Evolutionary conservation across 2,888 invertebrate genomes (phyloP).

Genomic region (Minunthozetes semirufus): DNA sequence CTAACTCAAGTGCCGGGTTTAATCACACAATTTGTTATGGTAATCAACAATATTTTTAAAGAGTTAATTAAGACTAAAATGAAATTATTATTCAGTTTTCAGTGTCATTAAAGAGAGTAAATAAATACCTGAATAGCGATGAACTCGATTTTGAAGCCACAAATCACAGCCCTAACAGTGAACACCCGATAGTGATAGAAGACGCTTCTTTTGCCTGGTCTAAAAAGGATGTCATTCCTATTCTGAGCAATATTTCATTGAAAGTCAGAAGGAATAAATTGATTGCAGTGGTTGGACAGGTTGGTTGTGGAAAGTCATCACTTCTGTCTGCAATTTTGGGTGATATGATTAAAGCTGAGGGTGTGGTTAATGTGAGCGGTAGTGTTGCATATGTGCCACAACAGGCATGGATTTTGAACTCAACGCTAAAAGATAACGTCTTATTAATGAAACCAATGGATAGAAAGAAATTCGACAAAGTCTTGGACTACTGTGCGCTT

Average conservation of each 20-base stretch:
- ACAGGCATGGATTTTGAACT: constrained; percentile 45
- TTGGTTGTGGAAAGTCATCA: constrained; percentile 43
- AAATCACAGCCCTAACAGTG: constrained; percentile 22
- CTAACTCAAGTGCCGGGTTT: constrained; percentile 38
- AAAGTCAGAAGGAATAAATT: constrained; percentile 36
- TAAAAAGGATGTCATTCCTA: constrained; percentile 45
- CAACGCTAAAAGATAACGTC: constrained; percentile 51
- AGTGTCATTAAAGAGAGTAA: constrained; percentile 57
- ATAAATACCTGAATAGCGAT: constrained; percentile 48
- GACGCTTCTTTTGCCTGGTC: constrained; percentile 87
- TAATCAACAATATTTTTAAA: neutral
- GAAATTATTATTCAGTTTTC: neutral
- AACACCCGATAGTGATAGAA: constrained; percentile 53
- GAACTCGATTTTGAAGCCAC: constrained; percentile 41
- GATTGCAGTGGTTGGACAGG: constrained; percentile 42
- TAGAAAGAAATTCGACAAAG: constrained; percentile 45
- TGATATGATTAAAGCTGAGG: constrained; percentile 42
- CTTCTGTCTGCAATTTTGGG: constrained; percentile 43
- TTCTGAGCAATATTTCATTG: constrained; percentile 39
- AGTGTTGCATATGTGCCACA: constrained; percentile 37
- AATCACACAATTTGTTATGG: constrained; percentile 31
- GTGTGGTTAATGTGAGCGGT: constrained; percentile 36
- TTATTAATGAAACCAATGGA: constrained; percentile 49
- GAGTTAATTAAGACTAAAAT: constrained; percentile 7
- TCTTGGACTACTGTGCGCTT: constrained; percentile 52